Evolutionary conservation across 2,888 invertebrate species (phyloP), one percentile per base, ranked within the genome.

Genomic region (Eupithecia tripunctaria): DNA sequence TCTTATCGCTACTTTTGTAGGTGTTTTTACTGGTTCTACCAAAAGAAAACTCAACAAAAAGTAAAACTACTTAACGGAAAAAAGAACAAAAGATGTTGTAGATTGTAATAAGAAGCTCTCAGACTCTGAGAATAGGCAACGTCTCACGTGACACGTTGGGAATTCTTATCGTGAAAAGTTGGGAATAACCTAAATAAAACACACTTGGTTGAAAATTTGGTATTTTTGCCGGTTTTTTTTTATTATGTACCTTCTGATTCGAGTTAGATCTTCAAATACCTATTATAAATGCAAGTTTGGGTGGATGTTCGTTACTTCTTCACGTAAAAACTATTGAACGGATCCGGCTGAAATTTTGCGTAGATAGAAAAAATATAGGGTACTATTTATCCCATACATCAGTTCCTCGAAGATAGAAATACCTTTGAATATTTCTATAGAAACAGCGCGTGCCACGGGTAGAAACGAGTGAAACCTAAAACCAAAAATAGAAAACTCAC

Each of bases 121-220:
- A n/a, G n/a, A n/a, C n/a, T n/a, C n/a, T n/a, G n/a, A n/a, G n/a
- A n/a, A n/a, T n/a, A n/a, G n/a, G n/a, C n/a, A n/a, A n/a, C n/a
- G n/a, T n/a, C n/a, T n/a, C n/a, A n/a, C n/a, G n/a, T n/a, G n/a
- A n/a, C n/a, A n/a, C n/a, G n/a, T n/a, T n/a, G n/a, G n/a, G n/a
- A n/a, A n/a, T n/a, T n/a, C n/a, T n/a, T n/a, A n/a, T n/a, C n/a
- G n/a, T n/a, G n/a, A n/a, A n/a, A n/a, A n/a, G n/a, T n/a, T n/a
- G n/a, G n/a, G n/a, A n/a, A n/a, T n/a, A n/a, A n/a, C n/a, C n/a
- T n/a, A n/a, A 43, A 43, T 15, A 63, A 65, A 62, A 43, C 74
- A 73, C 81, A 94, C 95, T 90, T 95, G 95, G 76, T 94, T 94
- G 25, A 94, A 85, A 1, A 95, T 43, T 1, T 14, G 18, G 6